Conservation (phyloP, 2,113 vertebrate genomes). For the Drymodes brunneopygia region DNA sequence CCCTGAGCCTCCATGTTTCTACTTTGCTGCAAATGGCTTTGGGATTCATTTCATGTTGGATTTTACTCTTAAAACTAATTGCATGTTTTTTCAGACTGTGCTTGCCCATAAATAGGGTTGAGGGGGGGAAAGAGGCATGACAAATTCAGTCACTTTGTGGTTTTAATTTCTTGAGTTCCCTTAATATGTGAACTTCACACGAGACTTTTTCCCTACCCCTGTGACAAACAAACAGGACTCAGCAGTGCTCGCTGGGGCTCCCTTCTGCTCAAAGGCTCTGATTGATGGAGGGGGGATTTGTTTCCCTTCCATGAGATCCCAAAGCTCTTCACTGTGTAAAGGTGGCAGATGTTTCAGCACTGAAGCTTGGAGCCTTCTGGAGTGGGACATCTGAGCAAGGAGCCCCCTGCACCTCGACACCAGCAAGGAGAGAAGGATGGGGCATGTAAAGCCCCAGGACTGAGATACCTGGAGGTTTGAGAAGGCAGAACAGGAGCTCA, state of each 20-base stretch:
- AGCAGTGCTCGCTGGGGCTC: neutral
- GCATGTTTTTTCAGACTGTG: neutral
- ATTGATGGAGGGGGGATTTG: neutral
- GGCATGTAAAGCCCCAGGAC: fast-evolving
- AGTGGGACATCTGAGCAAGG: neutral
- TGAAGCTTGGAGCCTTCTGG: neutral
- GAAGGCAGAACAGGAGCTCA: neutral
- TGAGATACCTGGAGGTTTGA: neutral
- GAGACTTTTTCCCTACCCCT: neutral
- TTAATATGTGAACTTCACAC: neutral
- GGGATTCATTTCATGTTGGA: neutral
- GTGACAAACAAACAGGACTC: neutral
- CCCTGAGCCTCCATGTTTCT: neutral
- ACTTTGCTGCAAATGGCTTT: neutral
- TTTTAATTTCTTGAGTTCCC: neutral
- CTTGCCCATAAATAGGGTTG: neutral
- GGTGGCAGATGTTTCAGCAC: neutral
- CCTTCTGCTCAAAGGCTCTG: neutral
- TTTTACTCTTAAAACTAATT: neutral
- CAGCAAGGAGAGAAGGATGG: neutral
- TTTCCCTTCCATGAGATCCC: neutral
- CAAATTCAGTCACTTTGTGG: neutral
- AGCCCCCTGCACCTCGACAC: neutral
- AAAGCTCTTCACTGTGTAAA: neutral
- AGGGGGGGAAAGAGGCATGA: neutral